Evolutionary conservation across 2,888 invertebrate genomes (phyloP).

Genomic region (Drosophila suboccidentalis): DNA sequence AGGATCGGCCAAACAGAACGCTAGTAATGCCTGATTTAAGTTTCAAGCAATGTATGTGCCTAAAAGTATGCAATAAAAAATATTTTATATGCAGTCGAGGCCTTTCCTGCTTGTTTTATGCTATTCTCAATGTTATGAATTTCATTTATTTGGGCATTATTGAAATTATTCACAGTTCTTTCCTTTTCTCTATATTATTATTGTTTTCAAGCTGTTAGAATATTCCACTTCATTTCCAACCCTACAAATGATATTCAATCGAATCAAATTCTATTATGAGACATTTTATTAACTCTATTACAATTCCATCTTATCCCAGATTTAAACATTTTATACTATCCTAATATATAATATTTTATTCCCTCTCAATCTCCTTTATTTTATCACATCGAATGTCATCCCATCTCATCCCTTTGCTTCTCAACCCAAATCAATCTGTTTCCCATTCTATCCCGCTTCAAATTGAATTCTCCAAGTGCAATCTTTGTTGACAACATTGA

Average conservation of each 20-base stretch:
- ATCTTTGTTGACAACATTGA: conserved; percentile 14
- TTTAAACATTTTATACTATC: too few relatives aligned
- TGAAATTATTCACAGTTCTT: too few relatives aligned
- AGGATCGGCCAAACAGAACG: too few relatives aligned
- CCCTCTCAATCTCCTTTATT: neutral
- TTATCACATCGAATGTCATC: neutral
- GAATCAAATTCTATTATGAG: neutral
- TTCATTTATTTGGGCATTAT: too few relatives aligned
- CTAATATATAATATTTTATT: neutral
- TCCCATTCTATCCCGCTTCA: neutral
- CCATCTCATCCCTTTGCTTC: neutral
- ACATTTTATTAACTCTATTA: too few relatives aligned
- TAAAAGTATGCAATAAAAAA: too few relatives aligned
- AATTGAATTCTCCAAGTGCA: conserved; percentile 9
- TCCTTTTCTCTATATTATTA: neutral
- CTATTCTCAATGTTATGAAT: too few relatives aligned
- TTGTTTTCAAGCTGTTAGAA: neutral
- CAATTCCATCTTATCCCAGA: neutral
- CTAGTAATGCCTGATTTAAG: too few relatives aligned
- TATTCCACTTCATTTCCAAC: neutral
- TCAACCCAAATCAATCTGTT: neutral
- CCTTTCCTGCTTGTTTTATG: too few relatives aligned
- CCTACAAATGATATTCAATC: neutral
- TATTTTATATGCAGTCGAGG: too few relatives aligned
- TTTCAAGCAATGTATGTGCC: too few relatives aligned